These are phyloP conservation scores for Sapajus apella DNA, from an alignment of 2,113 vertebrate species.

Conservation along the genomic window DNA sequence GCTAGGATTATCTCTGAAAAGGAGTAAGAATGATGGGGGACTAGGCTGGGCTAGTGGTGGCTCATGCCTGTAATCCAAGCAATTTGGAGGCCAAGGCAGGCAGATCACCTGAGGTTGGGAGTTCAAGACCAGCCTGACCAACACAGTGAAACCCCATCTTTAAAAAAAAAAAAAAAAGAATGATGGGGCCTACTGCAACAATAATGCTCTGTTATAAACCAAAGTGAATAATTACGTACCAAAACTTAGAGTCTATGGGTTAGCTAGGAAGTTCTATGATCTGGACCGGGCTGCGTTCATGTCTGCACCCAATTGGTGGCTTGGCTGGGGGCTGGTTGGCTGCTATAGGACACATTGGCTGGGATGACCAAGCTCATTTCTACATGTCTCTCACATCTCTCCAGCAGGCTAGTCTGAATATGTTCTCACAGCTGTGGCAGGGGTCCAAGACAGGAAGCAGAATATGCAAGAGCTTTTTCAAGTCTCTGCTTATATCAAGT, in stretches of 20 bases:
- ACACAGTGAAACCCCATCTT: too few relatives aligned
- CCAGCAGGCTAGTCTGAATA: background rate
- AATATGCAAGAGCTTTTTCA: conserved; percentile 15
- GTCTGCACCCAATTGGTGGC: background rate
- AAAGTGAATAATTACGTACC: conserved; percentile 47
- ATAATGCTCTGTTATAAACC: background rate
- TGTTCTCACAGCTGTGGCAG: background rate
- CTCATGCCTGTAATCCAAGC: too few relatives aligned
- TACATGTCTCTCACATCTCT: background rate
- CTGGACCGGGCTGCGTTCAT: background rate
- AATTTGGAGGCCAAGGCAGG: too few relatives aligned
- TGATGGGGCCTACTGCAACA: background rate
- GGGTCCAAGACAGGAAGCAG: conserved; percentile 15
- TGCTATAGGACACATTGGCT: background rate
- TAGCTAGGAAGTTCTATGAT: background rate
- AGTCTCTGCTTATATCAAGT: conserved; percentile 15
- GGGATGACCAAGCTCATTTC: conserved; percentile 14
- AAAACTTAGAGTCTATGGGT: conserved; percentile 27
- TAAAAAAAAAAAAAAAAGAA: too few relatives aligned
- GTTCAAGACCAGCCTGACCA: too few relatives aligned
- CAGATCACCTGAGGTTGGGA: too few relatives aligned
- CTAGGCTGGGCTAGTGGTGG: too few relatives aligned
- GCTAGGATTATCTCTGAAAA: conserved; percentile 46
- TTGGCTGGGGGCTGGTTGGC: background rate
- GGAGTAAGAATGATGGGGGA: background rate